phyloP scores from a whole-genome alignment of 2,888 invertebrate genomes.

The Pandemis corylana region DNA sequence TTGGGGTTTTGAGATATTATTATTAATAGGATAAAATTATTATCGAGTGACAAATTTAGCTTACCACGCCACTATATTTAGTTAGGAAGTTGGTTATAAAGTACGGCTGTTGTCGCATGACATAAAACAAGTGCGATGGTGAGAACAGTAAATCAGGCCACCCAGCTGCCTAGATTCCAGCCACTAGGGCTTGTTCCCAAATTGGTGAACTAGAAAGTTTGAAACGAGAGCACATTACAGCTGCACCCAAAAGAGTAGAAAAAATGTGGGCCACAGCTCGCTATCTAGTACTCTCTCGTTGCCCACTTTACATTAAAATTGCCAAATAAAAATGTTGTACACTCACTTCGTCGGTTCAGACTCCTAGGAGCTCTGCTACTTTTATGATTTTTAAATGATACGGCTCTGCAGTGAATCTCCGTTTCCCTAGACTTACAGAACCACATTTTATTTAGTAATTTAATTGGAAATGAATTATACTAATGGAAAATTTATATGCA shows the following conservation, averaged over 20 bases:
- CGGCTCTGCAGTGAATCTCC: not conserved
- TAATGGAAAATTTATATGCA: slow-evolving; percentile 15
- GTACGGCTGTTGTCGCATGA: slow-evolving; percentile 2
- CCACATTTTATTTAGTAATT: not conserved
- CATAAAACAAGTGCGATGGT: slow-evolving; percentile 9
- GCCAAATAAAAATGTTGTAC: slow-evolving; percentile 11
- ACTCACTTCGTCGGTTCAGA: not conserved
- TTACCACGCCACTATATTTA: not conserved
- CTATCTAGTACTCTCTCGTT: slow-evolving; percentile 4
- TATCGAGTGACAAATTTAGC: not conserved
- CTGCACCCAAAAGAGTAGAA: slow-evolving; percentile 37
- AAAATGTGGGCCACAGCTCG: slow-evolving; percentile 27
- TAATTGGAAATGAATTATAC: not conserved
- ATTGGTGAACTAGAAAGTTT: slow-evolving; percentile 36
- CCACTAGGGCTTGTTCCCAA: slow-evolving; percentile 33
- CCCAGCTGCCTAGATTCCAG: slow-evolving; percentile 24
- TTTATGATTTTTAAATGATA: not conserved
- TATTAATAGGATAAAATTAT: slow-evolving; percentile 7
- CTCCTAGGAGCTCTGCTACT: not conserved
- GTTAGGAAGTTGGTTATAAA: not conserved
- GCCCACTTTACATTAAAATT: slow-evolving; percentile 27
- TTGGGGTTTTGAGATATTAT: slow-evolving; percentile 1
- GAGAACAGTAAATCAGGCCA: slow-evolving; percentile 1
- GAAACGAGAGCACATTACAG: slow-evolving; percentile 39
- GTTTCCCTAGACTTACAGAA: not conserved